Conservation (phyloP, 2,797 vertebrate species). For the Prunella strophiata region DNA sequence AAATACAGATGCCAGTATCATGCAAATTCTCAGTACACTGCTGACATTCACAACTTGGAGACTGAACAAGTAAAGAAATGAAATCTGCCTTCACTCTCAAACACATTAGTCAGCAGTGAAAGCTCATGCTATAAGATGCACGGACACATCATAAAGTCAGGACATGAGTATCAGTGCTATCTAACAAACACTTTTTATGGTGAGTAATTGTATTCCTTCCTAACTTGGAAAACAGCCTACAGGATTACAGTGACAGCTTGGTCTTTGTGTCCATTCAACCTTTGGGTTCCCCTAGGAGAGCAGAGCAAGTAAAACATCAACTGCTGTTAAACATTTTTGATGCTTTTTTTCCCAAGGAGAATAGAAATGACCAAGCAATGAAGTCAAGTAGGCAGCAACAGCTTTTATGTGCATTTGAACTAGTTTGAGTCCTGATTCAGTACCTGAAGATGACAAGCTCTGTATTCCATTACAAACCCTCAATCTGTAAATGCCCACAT, state of each 20-base stretch:
- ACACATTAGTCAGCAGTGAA: background rate
- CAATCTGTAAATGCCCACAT: conserved; percentile 1
- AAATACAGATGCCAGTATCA: background rate
- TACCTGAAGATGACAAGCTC: conserved; percentile 15
- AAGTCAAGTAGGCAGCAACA: background rate
- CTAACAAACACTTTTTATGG: background rate
- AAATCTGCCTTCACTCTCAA: background rate
- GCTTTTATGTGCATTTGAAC: background rate
- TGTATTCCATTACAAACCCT: conserved; percentile 68
- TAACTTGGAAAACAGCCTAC: background rate
- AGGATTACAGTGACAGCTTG: background rate
- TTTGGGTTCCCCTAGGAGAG: background rate
- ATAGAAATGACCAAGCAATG: background rate
- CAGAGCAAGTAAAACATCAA: background rate
- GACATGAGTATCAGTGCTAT: background rate
- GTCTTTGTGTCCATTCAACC: background rate
- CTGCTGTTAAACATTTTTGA: background rate
- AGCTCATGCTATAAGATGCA: background rate
- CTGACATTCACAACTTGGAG: background rate
- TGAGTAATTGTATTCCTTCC: background rate
- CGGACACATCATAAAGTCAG: background rate
- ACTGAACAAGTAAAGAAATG: background rate
- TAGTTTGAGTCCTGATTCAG: background rate
- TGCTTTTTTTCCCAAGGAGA: background rate
- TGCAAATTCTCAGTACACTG: background rate